Evolutionary conservation across 2,888 invertebrate genomes (phyloP).

Genomic region (Muschampia plurimacula): DNA sequence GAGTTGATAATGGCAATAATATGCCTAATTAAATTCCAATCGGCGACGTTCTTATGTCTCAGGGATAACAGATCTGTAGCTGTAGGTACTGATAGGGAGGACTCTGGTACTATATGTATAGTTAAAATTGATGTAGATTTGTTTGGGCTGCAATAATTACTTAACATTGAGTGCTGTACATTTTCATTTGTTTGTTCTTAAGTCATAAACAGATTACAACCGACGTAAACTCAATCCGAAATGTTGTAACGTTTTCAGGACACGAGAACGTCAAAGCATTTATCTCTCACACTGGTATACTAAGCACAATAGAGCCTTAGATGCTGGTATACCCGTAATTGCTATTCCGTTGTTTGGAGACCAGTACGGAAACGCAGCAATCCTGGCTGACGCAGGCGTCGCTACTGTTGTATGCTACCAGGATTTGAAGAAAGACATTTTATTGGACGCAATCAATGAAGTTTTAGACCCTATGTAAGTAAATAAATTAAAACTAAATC

Average conservation of each 20-base stretch:
- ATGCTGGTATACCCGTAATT: constrained; percentile 88
- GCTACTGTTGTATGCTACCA: constrained; percentile 85
- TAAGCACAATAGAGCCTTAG: constrained; percentile 88
- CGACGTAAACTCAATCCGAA: neutral
- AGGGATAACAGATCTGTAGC: too few relatives aligned
- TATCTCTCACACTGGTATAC: constrained; percentile 88
- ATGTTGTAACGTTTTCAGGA: constrained; percentile 67
- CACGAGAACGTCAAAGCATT: constrained; percentile 89
- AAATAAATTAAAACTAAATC: neutral
- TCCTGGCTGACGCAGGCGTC: constrained; percentile 85
- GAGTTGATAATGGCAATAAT: too few relatives aligned
- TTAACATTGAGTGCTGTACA: too few relatives aligned
- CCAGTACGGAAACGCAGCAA: constrained; percentile 88
- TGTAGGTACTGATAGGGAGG: too few relatives aligned
- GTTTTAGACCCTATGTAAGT: constrained; percentile 85
- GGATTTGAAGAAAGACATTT: constrained; percentile 83
- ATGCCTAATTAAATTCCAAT: too few relatives aligned
- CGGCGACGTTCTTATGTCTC: too few relatives aligned
- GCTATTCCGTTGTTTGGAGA: constrained; percentile 90
- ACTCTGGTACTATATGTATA: too few relatives aligned
- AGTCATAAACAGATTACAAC: neutral
- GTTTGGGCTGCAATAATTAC: too few relatives aligned
- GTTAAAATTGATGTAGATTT: too few relatives aligned
- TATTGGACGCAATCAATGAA: constrained; percentile 84
- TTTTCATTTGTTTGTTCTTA: neutral